Evolutionary conservation across 2,113 vertebrate genomes (phyloP).

Genomic region (Chiloscyllium plagiosum): DNA sequence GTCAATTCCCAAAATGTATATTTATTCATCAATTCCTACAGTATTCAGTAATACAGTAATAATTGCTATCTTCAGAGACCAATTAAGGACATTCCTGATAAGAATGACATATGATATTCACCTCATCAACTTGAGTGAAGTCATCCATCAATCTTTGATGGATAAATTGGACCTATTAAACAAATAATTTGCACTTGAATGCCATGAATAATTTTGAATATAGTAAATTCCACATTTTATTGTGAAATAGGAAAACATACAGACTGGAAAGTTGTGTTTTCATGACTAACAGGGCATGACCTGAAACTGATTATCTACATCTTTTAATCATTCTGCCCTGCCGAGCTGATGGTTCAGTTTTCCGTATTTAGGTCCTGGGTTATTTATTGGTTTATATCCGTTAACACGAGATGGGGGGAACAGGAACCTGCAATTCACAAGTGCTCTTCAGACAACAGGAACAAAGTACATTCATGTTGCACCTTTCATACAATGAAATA

Average conservation of each 20-base stretch:
- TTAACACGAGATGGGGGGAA: neutral
- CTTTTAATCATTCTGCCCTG: neutral
- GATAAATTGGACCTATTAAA: slow-evolving; percentile 21
- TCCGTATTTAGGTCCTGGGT: neutral
- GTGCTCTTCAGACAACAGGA: too few species aligned
- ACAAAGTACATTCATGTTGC: too few species aligned
- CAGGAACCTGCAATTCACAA: neutral
- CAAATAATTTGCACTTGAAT: neutral
- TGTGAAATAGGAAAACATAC: neutral
- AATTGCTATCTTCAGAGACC: neutral
- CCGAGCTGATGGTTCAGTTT: too few species aligned
- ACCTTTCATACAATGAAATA: too few species aligned
- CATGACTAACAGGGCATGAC: neutral
- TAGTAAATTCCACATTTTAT: neutral
- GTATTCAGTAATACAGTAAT: neutral
- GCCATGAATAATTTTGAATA: neutral
- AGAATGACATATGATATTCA: neutral
- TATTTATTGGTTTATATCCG: neutral
- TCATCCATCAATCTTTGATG: neutral
- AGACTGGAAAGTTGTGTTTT: neutral
- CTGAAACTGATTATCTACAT: neutral
- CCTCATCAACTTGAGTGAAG: neutral
- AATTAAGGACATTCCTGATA: neutral
- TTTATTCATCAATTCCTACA: neutral
- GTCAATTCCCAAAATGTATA: neutral